Base-by-base conservation (phyloP, 1,140 invertebrate species). In the Tetragnatha versicolor region DNA sequence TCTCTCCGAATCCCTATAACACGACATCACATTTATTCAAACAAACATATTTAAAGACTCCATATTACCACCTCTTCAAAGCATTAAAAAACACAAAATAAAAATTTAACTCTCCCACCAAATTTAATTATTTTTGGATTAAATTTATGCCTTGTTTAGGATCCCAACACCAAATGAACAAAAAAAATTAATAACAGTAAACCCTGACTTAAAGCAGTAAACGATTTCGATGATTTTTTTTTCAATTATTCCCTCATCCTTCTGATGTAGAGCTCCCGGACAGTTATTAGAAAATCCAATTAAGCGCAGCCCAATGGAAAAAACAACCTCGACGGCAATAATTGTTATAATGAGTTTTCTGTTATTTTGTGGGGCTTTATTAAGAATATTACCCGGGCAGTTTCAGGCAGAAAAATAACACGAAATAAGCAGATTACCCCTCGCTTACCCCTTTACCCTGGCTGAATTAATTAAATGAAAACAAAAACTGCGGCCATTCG, bases 211-310 rank as follows among this genome's bases (percentile, higher is more conserved):
- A 25, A 10, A 6, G 22, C 25, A 22, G 25, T 63, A 39, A 27
- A 33, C 37, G 14, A 14, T 6, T 25, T 63, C 33, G 17, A 63
- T 5, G 9, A 42, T 51, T n/a, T 20, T 22, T 51, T 51, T n/a
- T n/a, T 51, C 22, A 17, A 14, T 27, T 42, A 39, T 27, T 25
- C 25, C 10, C 17, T 42, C 42, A 17, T 33, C 12, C 12, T 27
- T 39, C 35, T 33, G 33, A 42, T 12, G 22, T 63, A 17, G 17
- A 39, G n/a, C 33, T 42, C 33, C 22, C 22, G 55, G 55, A 58
- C 29, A 58, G 60, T 37, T 42, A 63, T 39, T 63, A 63, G 60
- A 63, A 63, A 63, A 63, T 63, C 17, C 37, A 63, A 63, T 63
- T 63, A 63, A 63, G 37, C 17, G n/a, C 7, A 27, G 27, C 12